Conservation (phyloP, 1,140 invertebrate species). For the Leucophenga varia region DNA sequence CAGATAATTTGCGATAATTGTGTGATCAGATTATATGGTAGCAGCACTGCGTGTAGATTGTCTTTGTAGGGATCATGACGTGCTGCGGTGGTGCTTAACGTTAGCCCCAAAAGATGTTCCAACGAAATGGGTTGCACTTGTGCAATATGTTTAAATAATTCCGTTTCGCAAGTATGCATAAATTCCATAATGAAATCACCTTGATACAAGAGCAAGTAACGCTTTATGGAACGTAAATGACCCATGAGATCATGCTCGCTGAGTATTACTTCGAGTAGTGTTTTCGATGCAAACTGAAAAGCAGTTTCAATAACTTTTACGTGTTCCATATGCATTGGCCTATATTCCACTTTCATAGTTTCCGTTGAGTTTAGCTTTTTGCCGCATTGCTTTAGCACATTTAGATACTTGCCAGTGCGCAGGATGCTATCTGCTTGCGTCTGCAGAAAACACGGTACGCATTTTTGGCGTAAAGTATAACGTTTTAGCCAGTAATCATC, state of each 20-base stretch:
- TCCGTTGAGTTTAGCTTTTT: slow-evolving; percentile 76
- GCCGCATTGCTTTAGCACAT: slow-evolving; percentile 94
- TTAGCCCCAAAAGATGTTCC: slow-evolving; percentile 48
- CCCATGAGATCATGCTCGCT: slow-evolving; percentile 92
- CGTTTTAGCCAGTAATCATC: slow-evolving; percentile 96
- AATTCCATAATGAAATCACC: slow-evolving; percentile 94
- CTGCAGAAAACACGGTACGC: slow-evolving; percentile 85
- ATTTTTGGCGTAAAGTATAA: slow-evolving; percentile 70
- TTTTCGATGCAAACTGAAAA: slow-evolving; percentile 88
- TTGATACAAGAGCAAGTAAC: slow-evolving; percentile 88
- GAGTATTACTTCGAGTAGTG: slow-evolving; percentile 82
- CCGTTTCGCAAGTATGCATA: slow-evolving; percentile 91
- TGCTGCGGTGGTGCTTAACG: slow-evolving; percentile 44
- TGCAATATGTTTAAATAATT: slow-evolving; percentile 83
- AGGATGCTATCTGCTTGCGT: slow-evolving; percentile 86
- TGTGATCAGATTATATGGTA: slow-evolving; percentile 84
- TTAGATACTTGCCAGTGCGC: slow-evolving; percentile 95
- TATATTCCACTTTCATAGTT: slow-evolving; percentile 75
- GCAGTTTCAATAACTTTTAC: slow-evolving; percentile 85
- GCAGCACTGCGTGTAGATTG: slow-evolving; percentile 82
- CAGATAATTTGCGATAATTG: slow-evolving; percentile 83
- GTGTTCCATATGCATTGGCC: slow-evolving; percentile 75
- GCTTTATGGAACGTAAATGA: slow-evolving; percentile 86
- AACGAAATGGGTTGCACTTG: slow-evolving; percentile 79
- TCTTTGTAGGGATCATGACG: slow-evolving; percentile 90